Conservation (phyloP, 2,888 invertebrate species). For the Ichneumon xanthorius region DNA sequence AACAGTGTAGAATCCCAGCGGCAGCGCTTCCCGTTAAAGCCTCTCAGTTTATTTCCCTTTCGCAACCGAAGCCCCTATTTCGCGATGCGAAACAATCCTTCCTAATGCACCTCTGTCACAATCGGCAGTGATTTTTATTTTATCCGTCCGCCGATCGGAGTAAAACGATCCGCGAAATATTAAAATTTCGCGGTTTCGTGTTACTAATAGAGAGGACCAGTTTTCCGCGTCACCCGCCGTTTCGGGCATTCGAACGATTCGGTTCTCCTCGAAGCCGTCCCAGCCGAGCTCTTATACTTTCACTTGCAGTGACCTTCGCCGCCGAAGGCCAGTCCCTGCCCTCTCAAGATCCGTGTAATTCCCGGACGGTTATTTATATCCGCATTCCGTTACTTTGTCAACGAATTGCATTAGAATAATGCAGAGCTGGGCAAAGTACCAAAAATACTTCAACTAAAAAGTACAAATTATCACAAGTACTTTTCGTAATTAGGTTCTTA, state of each 20-base stretch:
- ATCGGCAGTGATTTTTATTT: conserved; percentile 3
- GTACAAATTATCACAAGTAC: too few species aligned
- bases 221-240: conserved; percentile 9
- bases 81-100: conserved; percentile 25
- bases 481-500: too few species aligned
- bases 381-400: conserved; percentile 33
- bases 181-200: not conserved
- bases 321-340: conserved; percentile 63
- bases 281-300: conserved; percentile 58
- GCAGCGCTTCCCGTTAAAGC: conserved; percentile 37
- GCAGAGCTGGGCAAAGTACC: too few species aligned
- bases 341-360: conserved; percentile 53
- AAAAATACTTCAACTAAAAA: too few species aligned
- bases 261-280: conserved; percentile 19
- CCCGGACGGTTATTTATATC: conserved; percentile 23
- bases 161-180: conserved; percentile 38
- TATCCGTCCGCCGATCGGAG: not conserved
- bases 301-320: conserved; percentile 71
- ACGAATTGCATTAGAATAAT: conserved; percentile 16
- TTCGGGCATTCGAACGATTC: conserved; percentile 40
- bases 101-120: conserved; percentile 19
- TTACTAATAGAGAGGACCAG: not conserved
- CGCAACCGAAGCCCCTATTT: conserved; percentile 12
- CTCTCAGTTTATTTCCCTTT: conserved; percentile 30
- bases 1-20: conserved; percentile 11